Percentiles rank a stretch among this genome's conserved stretches.
Evolutionary conservation across 2,797 vertebrate species (phyloP).

Genomic region (Sphaeramia orbicularis): DNA sequence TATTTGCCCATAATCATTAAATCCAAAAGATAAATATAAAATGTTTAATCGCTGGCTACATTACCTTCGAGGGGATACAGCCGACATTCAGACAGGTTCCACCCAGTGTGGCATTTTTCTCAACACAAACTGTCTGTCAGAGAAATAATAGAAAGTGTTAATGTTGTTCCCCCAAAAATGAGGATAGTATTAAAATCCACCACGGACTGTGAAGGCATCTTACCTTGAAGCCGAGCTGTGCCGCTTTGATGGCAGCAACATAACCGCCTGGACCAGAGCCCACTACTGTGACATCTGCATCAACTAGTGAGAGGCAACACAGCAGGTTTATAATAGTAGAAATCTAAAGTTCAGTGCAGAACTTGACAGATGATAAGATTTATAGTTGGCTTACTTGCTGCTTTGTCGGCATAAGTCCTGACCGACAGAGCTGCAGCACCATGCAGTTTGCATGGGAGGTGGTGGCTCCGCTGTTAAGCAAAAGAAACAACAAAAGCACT

Average conservation of each 20-base stretch:
- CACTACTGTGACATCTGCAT: constrained; percentile 96
- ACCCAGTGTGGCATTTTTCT: constrained; percentile 95
- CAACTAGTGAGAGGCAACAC: constrained; percentile 83
- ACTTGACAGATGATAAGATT: not conserved
- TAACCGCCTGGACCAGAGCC: constrained; percentile 98
- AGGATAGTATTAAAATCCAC: too few relatives aligned
- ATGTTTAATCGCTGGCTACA: not conserved
- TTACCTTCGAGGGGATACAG: constrained; percentile 98
- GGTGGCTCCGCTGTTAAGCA: constrained; percentile 84
- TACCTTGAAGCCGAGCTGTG: constrained; percentile 98
- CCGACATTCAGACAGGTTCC: constrained; percentile 98
- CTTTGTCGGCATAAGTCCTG: constrained; percentile 92
- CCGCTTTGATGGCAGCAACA: constrained; percentile 97
- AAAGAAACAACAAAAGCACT: not conserved
- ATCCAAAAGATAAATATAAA: not conserved
- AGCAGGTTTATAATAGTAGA: not conserved
- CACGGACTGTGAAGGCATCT: constrained; percentile 13
- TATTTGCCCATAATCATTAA: too few relatives aligned
- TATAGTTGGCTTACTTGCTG: constrained; percentile 81
- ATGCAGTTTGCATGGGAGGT: constrained; percentile 89
- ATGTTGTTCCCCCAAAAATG: not conserved
- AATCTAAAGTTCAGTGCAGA: constrained; percentile 1
- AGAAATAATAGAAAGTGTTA: not conserved
- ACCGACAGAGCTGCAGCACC: constrained; percentile 84
- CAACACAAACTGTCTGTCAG: constrained; percentile 93